Evolutionary conservation across 2,113 vertebrate genomes (phyloP).

Genomic region (Sialia sialis): DNA sequence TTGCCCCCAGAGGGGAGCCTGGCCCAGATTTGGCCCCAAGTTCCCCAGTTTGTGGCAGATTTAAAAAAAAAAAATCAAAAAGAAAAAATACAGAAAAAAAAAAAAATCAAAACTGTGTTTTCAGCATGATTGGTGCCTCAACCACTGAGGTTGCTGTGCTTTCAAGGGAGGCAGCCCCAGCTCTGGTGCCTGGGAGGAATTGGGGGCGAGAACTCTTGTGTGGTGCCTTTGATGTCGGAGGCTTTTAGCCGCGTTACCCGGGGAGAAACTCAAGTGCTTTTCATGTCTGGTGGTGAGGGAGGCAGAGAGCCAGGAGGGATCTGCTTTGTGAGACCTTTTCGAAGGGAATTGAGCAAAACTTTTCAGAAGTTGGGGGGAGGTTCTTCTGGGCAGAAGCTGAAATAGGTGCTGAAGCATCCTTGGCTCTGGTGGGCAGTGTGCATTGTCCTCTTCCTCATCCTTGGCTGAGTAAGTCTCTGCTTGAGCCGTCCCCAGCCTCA

Average conservation of each 20-base stretch:
- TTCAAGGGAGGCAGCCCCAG: neutral
- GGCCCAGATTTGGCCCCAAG: neutral
- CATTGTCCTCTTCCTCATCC: neutral
- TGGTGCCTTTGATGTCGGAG: slow-evolving; percentile 55
- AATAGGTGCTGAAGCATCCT: slow-evolving; percentile 1
- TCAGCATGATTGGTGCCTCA: neutral
- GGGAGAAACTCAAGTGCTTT: slow-evolving; percentile 36
- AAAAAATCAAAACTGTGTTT: neutral
- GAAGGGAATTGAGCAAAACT: neutral
- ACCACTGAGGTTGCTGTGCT: neutral
- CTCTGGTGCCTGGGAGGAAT: neutral
- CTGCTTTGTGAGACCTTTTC: neutral
- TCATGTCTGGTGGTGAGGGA: neutral
- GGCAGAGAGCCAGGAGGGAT: slow-evolving; percentile 22
- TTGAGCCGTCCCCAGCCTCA: neutral
- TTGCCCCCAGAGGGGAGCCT: neutral
- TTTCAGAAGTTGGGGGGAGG: neutral
- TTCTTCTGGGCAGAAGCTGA: neutral
- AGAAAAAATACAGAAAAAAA: neutral
- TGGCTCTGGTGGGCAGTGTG: neutral
- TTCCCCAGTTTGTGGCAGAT: neutral
- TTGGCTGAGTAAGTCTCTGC: slow-evolving; percentile 1
- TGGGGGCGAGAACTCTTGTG: neutral
- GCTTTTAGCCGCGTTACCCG: neutral
- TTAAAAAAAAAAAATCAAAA: no score